These are phyloP conservation scores for Balearica regulorum DNA, from an alignment of 2,797 vertebrate species.

Conservation along the genomic window DNA sequence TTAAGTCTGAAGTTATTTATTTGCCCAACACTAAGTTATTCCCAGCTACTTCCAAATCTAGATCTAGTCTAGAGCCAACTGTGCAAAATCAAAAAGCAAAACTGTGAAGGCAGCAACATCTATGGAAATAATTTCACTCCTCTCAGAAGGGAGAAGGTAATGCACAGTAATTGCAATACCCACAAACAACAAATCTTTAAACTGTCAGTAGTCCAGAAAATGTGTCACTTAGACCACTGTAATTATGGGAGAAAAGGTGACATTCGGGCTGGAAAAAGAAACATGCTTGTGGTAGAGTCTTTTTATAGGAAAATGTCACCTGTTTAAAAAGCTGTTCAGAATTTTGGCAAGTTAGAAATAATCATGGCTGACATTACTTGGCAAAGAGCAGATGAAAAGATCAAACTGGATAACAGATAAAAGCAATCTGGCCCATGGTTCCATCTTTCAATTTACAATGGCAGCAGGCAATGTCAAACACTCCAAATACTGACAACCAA, in stretches of 20 bases:
- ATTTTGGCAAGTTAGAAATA: constrained; percentile 66
- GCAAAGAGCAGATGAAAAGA: constrained; percentile 57
- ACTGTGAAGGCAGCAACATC: constrained; percentile 41
- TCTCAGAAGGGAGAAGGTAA: constrained; percentile 61
- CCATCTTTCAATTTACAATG: constrained; percentile 54
- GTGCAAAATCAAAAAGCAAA: constrained; percentile 56
- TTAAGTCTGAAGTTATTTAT: neutral
- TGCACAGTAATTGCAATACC: constrained; percentile 65
- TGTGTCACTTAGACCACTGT: constrained; percentile 65
- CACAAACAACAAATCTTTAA: constrained; percentile 66
- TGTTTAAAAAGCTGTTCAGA: constrained; percentile 61
- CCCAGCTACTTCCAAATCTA: constrained; percentile 20
- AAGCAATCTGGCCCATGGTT: constrained; percentile 24
- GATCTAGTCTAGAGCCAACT: constrained; percentile 58
- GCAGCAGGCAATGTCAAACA: constrained; percentile 54
- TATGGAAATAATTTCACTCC: constrained; percentile 52
- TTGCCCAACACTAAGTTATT: neutral
- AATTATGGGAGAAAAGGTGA: constrained; percentile 66
- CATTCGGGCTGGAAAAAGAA: constrained; percentile 53
- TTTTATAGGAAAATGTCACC: constrained; percentile 66
- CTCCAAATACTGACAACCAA: neutral
- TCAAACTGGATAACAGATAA: constrained; percentile 60
- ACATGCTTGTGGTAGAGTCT: constrained; percentile 44
- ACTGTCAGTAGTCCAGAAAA: constrained; percentile 70
- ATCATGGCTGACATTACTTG: constrained; percentile 58